Evolutionary conservation across 2,888 invertebrate genomes (phyloP).

Genomic region (Orchesellides sinensis): DNA sequence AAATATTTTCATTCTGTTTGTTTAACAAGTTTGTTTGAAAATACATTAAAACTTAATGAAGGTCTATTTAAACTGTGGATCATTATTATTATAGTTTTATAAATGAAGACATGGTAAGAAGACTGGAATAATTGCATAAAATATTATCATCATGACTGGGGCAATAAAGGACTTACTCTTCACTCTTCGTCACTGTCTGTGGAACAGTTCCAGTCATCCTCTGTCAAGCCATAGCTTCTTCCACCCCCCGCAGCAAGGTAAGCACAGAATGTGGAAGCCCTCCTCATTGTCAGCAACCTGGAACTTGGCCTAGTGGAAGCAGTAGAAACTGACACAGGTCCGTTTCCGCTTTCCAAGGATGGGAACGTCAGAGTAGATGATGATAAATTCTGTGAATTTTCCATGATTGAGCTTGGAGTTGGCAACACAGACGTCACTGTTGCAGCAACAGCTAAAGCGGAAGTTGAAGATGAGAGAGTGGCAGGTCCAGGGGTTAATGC

Average conservation of each 20-base stretch:
- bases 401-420: slow-evolving; percentile 9
- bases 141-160: neutral
- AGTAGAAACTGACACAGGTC: slow-evolving; percentile 27
- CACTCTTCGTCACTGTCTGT: slow-evolving; percentile 21
- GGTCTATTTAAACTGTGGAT: no score
- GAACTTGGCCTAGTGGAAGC: slow-evolving; percentile 17
- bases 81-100: neutral
- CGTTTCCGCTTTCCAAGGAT: neutral
- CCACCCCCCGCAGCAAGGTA: slow-evolving; percentile 15
- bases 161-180: neutral
- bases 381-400: neutral
- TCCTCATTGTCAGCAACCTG: neutral
- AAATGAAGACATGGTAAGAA: neutral
- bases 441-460: slow-evolving; percentile 16
- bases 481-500: slow-evolving; percentile 7
- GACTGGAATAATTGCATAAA: neutral
- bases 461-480: slow-evolving; percentile 29
- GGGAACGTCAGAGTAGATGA: neutral
- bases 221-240: neutral
- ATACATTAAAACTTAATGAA: neutral
- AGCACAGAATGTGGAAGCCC: slow-evolving; percentile 9
- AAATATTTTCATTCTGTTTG: neutral
- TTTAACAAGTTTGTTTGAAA: neutral
- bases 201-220: slow-evolving; percentile 28
- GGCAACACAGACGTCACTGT: slow-evolving; percentile 18